Evolutionary conservation across 92 coral and sea anemone genomes (phyloP), one percentile per base, ranked within the genome.

Genomic region (Porites cylindrica): DNA sequence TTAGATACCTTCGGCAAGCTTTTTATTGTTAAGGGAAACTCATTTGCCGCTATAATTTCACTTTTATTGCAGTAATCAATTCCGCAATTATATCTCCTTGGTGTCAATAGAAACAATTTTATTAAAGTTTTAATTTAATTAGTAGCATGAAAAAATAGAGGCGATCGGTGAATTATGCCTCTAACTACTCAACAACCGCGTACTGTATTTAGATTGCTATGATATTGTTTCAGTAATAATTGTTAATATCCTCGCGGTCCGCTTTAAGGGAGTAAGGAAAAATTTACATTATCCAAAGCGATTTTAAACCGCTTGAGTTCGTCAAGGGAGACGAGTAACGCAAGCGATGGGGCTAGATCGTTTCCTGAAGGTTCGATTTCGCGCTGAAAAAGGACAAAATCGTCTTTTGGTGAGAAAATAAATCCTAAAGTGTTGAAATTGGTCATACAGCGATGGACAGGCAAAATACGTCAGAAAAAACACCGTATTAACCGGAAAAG

Each of bases 81-180:
- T 95, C 98, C 91, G 98, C 96, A 95, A 95, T 95, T 95, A 95
- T 90, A 93, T 95, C 96, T 91, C 86, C 94, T 95, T 93, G 98
- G 94, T 95, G 98, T 95, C 98, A 95, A 93, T 95, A 90, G 96
- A 86, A 93, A 95, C 98, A 95, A 93, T 95, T 95, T 95, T 95
- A 95, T 95, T 95, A 95, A 94, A 95, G 98, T 95, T 95, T 95
- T 95, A 95, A 95, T 95, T 95, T 95, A 94, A 95, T 95, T 95
- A 95, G 98, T 88, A 91, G 91, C 85, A 86, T 88, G 94, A 91
- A 88, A 88, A 95, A 93, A 95, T 93, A 93, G 93, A 93, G 92
- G 88, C 85, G 93, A 82, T 77, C 96, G 94, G 82, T 92, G 83
- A 95, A 93, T 95, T 91, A 86, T 85, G 88, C 89, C 78, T 86